A percentile compares a stretch with the other conserved stretches of the same genome.
These are phyloP conservation scores for Hedya salicella DNA, from an alignment of 2,888 invertebrate species.

Conservation along the genomic window DNA sequence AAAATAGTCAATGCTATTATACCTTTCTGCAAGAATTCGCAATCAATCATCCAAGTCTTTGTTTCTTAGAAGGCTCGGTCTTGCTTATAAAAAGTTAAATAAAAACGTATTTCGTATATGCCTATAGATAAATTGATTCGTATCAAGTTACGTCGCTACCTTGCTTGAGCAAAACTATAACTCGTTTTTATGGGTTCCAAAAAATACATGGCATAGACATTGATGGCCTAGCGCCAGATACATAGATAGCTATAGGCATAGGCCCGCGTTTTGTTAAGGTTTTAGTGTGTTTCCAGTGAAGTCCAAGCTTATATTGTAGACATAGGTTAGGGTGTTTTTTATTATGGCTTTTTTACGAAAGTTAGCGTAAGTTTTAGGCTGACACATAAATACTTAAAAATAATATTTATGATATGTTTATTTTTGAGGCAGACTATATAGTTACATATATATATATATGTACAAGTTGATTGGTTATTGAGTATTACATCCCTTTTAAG, in stretches of 20 bases:
- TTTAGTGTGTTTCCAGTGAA: neutral
- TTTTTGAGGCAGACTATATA: no score
- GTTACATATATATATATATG: no score
- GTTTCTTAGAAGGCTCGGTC: slow-evolving; percentile 9
- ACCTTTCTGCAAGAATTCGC: slow-evolving; percentile 16
- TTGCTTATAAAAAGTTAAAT: slow-evolving; percentile 11
- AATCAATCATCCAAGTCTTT: slow-evolving; percentile 27
- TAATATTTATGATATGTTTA: no score
- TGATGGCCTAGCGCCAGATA: slow-evolving; percentile 1
- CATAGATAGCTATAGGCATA: no score
- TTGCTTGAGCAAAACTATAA: slow-evolving; percentile 4
- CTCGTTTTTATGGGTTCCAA: slow-evolving; percentile 13
- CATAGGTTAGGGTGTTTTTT: no score
- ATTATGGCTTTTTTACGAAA: no score
- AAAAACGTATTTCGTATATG: slow-evolving; percentile 9
- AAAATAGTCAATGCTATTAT: slow-evolving; percentile 16
- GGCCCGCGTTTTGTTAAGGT: slow-evolving; percentile 8
- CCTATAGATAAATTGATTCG: neutral
- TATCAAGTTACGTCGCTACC: slow-evolving; percentile 4
- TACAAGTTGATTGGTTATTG: no score
- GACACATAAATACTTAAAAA: no score
- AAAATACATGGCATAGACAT: slow-evolving; percentile 6
- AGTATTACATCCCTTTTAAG: no score
- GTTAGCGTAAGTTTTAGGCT: no score
- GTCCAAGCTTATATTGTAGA: neutral